A percentile compares a stretch with the other conserved stretches of the same genome.
Conservation (phyloP, 2,797 vertebrate genomes). For the Adrianichthys oophorus region DNA sequence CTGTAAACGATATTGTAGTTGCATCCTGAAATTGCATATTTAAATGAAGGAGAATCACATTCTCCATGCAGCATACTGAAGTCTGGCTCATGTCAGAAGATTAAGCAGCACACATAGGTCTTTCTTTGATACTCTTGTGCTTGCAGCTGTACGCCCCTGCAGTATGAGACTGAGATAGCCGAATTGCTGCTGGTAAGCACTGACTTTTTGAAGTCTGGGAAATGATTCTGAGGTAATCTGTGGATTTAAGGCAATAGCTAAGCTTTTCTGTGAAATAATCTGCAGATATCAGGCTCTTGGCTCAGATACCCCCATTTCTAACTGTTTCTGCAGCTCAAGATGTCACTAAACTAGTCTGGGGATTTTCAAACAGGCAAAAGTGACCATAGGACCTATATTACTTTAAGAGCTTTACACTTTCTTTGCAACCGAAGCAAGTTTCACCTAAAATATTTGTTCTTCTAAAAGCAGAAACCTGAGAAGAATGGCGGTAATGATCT, state of each 20-base stretch:
- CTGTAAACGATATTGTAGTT: not conserved
- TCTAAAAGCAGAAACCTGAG: slow-evolving; percentile 57
- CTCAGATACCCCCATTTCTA: slow-evolving; percentile 34
- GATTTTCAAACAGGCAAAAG: slow-evolving; percentile 30
- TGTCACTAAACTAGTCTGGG: slow-evolving; percentile 20
- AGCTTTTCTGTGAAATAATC: slow-evolving; percentile 55
- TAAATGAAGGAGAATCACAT: slow-evolving; percentile 21
- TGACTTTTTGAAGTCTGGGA: slow-evolving; percentile 15
- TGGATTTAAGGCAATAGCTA: slow-evolving; percentile 38
- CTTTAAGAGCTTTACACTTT: not conserved
- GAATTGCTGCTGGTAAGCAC: slow-evolving; percentile 23
- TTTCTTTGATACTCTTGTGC: slow-evolving; percentile 21
- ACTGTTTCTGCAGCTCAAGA: slow-evolving; percentile 25
- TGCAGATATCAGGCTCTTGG: slow-evolving; percentile 18
- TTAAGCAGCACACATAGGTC: slow-evolving; percentile 23
- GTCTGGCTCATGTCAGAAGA: slow-evolving; percentile 3
- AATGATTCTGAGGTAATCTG: slow-evolving; percentile 54
- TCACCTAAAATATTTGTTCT: slow-evolving; percentile 30
- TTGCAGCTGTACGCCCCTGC: slow-evolving; percentile 8
- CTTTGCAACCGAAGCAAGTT: slow-evolving; percentile 4
- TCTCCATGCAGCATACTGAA: slow-evolving; percentile 17
- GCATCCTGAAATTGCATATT: slow-evolving; percentile 4
- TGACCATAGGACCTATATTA: slow-evolving; percentile 15
- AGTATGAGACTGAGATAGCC: slow-evolving; percentile 23
- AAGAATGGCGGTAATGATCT: slow-evolving; percentile 68